These are phyloP conservation scores for Empis livida DNA, from an alignment of 2,888 invertebrate genomes.

Conservation along the genomic window DNA sequence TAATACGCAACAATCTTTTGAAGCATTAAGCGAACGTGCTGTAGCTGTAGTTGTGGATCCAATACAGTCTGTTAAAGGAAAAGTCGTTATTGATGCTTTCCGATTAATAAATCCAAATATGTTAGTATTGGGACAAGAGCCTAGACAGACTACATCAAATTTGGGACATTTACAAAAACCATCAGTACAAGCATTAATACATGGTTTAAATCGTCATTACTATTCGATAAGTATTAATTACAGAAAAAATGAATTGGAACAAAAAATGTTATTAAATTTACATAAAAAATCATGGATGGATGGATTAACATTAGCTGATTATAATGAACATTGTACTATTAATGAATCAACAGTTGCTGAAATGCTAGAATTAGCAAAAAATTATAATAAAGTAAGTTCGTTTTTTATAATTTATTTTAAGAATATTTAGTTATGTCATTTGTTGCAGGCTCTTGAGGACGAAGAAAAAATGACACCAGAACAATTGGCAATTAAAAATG, in stretches of 20 bases:
- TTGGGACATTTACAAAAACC: conserved; percentile 97
- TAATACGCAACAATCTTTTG: conserved; percentile 98
- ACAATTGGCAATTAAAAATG: conserved; percentile 98
- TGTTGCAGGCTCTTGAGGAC: conserved; percentile 70
- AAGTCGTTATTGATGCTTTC: conserved; percentile 99
- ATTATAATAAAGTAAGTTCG: conserved; percentile 86
- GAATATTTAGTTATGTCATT: neutral
- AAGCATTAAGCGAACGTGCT: conserved; percentile 93
- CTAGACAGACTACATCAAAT: conserved; percentile 97
- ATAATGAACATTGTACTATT: conserved; percentile 80
- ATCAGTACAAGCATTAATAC: conserved; percentile 97
- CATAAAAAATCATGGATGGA: conserved; percentile 99
- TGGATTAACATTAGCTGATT: conserved; percentile 80
- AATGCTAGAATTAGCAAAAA: conserved; percentile 94
- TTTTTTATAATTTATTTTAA: neutral
- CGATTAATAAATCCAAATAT: conserved; percentile 97
- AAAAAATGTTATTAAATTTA: conserved; percentile 96
- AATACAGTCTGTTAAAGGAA: conserved; percentile 98
- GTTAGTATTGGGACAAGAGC: conserved; percentile 98
- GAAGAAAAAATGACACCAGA: conserved; percentile 99
- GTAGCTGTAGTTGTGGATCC: conserved; percentile 99
- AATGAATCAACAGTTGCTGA: conserved; percentile 92
- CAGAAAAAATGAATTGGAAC: conserved; percentile 95
- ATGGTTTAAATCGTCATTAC: conserved; percentile 96
- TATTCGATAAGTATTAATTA: conserved; percentile 99